phyloP scores from a whole-genome alignment of 2,797 vertebrate genomes.

The Anguilla pacifica region DNA sequence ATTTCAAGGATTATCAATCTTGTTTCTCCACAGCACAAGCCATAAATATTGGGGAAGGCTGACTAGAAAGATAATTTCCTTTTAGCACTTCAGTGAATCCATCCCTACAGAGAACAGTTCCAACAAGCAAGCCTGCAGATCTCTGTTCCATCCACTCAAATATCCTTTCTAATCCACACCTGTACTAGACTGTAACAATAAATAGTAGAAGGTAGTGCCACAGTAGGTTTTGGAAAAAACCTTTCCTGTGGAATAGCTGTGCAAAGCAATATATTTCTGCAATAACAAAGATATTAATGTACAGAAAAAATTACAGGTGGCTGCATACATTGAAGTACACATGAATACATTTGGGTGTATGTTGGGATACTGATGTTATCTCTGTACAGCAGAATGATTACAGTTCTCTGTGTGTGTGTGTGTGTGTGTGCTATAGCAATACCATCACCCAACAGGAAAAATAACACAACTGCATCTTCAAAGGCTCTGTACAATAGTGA shows the following conservation, averaged over 20 bases:
- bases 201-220: neutral
- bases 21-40: neutral
- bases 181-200: neutral
- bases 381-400: neutral
- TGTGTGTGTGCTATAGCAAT: neutral
- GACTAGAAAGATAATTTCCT: neutral
- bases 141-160: neutral
- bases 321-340: neutral
- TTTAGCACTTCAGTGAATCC: neutral
- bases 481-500: neutral
- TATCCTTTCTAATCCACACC: neutral
- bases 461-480: neutral
- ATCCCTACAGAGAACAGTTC: neutral
- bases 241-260: neutral
- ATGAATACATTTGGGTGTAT: neutral
- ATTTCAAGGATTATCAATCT: neutral
- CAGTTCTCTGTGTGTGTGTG: constrained; percentile 2
- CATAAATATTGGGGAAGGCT: neutral
- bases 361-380: neutral
- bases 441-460: neutral
- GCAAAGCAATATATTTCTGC: neutral
- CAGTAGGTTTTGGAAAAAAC: neutral
- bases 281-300: neutral
- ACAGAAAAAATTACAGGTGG: neutral
- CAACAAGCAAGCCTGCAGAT: neutral